Evolutionary conservation across 2,113 vertebrate species (phyloP).

Genomic region (Phalacrocorax carbo): DNA sequence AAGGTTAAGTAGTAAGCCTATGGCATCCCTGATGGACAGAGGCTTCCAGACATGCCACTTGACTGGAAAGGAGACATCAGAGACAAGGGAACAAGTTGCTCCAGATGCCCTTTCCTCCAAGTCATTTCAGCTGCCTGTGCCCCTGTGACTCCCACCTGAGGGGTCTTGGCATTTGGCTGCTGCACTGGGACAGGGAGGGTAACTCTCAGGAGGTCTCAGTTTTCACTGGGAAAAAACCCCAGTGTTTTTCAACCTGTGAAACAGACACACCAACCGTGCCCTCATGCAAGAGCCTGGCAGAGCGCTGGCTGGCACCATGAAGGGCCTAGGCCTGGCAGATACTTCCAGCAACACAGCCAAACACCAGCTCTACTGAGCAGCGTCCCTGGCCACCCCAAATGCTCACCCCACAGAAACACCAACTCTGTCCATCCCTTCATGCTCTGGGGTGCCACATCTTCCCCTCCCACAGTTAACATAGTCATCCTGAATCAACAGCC

Average conservation of each 20-base stretch:
- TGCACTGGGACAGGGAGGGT: not conserved
- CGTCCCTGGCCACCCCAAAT: not conserved
- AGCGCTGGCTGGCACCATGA: not conserved
- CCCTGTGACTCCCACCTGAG: not conserved
- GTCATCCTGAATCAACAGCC: not conserved
- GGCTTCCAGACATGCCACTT: not conserved
- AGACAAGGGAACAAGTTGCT: not conserved
- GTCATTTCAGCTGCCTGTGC: not conserved
- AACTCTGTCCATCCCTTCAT: not conserved
- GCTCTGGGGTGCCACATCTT: not conserved
- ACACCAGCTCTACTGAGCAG: not conserved
- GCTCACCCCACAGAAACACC: not conserved
- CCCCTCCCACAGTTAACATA: not conserved
- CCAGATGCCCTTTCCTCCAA: not conserved
- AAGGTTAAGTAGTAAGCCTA: not conserved
- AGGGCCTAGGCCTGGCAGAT: not conserved
- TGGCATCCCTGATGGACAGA: not conserved
- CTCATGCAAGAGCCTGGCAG: rapidly evolving
- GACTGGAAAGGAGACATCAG: not conserved
- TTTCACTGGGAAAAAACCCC: not conserved
- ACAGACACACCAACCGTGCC: not conserved
- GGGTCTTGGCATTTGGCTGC: not conserved
- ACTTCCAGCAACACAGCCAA: not conserved
- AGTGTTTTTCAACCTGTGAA: not conserved
- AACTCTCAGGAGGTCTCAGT: not conserved